Base-by-base conservation (phyloP, 2,113 vertebrate genomes). In the Chrysemys picta region DNA sequence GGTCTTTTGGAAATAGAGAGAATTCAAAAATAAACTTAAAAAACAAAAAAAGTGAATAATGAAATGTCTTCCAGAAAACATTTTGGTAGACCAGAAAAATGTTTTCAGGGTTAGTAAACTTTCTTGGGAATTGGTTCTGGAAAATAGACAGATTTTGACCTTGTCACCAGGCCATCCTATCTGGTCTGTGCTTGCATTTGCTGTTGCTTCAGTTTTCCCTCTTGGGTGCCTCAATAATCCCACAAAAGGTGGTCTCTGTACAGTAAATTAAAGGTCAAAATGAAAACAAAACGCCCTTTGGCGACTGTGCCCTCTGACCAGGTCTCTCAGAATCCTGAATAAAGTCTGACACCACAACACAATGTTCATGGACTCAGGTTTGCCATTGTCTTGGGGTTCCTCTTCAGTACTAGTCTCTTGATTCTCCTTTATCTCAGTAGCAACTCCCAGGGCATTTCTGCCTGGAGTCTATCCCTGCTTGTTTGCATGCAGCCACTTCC, bases 91-190 rank as follows among this genome's bases (percentile, higher is more conserved):
- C 75, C 42, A 22, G 25, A 59, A 53, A 95, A 96, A 65, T 78
- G n/a, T 90, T 95, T 85, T 96, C 82, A 81, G 94, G 87, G 89
- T 85, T n/a, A 42, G 56, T 83, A 78, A 53, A 82, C 93, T 65
- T 89, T 65, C 62, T 35, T n/a, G 31, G 29, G 81, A 91, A 95
- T 97, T 97, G 95, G 62, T 91, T 93, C 47, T 0, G 0, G 75
- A 62, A 29, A 16, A 31, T 16, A 62, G 59, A 35, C 6, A 62
- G 59, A 29, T 62, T 62, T 62, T 62, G 59, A 62, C 35, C 57
- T 13, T 62, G 12, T 62, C 59, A 35, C 59, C 29, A 62, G 6
- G 14, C 14, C 62, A n/a, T 69, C 31, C n/a, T 69, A n/a, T 16
- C 16, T 1, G 8, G 16, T 69, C 62, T 69, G 29, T 29, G 62